These are phyloP conservation scores for Xylophagus ater DNA, from an alignment of 2,888 invertebrate genomes.

Conservation along the genomic window DNA sequence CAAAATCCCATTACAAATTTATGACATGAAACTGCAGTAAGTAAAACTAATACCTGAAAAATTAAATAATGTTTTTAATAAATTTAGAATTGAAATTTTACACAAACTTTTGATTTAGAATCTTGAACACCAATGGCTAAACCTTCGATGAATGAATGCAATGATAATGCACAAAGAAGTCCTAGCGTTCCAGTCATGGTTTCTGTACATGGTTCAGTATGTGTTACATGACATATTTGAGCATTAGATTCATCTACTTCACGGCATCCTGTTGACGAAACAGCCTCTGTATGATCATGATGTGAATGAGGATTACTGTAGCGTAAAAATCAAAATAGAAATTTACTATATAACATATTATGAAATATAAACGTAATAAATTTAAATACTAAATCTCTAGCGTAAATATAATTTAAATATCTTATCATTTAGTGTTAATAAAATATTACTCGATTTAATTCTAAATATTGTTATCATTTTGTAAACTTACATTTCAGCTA, in stretches of 20 bases:
- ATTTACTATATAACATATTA: too few species aligned
- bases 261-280: too few species aligned
- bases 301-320: too few species aligned
- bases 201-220: slow-evolving; percentile 52
- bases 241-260: slow-evolving; percentile 30
- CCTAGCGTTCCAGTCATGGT: slow-evolving; percentile 54
- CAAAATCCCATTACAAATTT: slow-evolving; percentile 75
- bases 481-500: slow-evolving; percentile 6
- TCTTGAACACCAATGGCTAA: slow-evolving; percentile 69
- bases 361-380: too few species aligned
- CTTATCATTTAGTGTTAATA: too few species aligned
- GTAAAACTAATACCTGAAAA: slow-evolving; percentile 51
- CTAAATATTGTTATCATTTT: too few species aligned
- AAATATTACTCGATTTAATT: too few species aligned
- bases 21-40: slow-evolving; percentile 63
- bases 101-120: slow-evolving; percentile 47
- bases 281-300: too few species aligned
- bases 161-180: slow-evolving; percentile 58
- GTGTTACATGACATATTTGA: slow-evolving; percentile 51
- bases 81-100: slow-evolving; percentile 3
- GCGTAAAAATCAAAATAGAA: too few species aligned
- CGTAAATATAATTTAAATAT: too few species aligned
- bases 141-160: slow-evolving; percentile 71
- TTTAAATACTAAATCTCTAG: too few species aligned
- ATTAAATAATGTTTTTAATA: slow-evolving; percentile 4